phyloP scores from a whole-genome alignment of 1,140 invertebrate genomes.

The Drosophila nigrodunni region DNA sequence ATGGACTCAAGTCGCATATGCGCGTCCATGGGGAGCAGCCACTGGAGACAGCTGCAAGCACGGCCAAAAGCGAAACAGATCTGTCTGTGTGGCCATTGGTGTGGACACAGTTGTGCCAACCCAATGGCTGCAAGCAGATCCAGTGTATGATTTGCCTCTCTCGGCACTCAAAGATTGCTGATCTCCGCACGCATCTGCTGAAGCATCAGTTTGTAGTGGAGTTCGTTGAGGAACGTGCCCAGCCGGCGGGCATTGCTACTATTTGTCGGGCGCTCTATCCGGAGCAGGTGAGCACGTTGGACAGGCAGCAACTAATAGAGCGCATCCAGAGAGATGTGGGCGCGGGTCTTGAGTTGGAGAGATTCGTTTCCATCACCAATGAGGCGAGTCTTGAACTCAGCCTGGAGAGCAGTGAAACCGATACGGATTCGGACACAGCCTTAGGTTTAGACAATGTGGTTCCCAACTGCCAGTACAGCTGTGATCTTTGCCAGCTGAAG shows the following conservation, averaged over 20 bases:
- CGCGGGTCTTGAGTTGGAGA: constrained; percentile 50
- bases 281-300: constrained; percentile 39
- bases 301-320: constrained; percentile 39
- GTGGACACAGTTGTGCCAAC: constrained; percentile 48
- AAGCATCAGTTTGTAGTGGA: constrained; percentile 52
- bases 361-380: constrained; percentile 76
- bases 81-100: not conserved
- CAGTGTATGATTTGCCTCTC: constrained; percentile 80
- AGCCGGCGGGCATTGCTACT: constrained; percentile 17
- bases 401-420: constrained; percentile 77
- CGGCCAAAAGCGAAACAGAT: constrained; percentile 6
- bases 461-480: constrained; percentile 44
- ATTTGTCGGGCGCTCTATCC: constrained; percentile 61
- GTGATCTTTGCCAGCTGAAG: constrained; percentile 84
- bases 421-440: constrained; percentile 56
- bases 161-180: constrained; percentile 66
- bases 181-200: constrained; percentile 61
- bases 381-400: constrained; percentile 69
- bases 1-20: constrained; percentile 83
- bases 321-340: constrained; percentile 62
- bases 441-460: not conserved
- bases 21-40: constrained; percentile 52
- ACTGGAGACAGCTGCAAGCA: not conserved
- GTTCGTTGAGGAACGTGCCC: constrained; percentile 22
- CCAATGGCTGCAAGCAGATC: constrained; percentile 74